phyloP scores from a whole-genome alignment of 2,113 vertebrate genomes.

The Epinephelus fuscoguttatus region DNA sequence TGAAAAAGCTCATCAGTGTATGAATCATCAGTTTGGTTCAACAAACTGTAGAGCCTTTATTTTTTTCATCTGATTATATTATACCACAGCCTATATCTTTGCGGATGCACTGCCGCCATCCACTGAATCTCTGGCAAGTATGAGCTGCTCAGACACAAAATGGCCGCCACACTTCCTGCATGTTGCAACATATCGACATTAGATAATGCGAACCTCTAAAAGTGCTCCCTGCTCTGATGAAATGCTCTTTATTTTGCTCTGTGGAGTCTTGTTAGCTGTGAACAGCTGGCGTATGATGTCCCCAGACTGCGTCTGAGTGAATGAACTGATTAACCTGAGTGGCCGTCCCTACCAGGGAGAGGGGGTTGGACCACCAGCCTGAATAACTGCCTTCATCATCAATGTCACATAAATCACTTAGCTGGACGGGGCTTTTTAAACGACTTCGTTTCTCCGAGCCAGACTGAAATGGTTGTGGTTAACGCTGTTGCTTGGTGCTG shows the following conservation, averaged over 20 bases:
- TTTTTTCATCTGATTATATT: background rate
- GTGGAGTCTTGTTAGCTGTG: constrained; percentile 61
- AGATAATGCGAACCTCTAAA: constrained; percentile 29
- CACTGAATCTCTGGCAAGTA: constrained; percentile 10
- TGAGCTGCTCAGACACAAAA: constrained; percentile 60
- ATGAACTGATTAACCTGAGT: constrained; percentile 86
- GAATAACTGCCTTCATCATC: constrained; percentile 81
- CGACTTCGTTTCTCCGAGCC: constrained; percentile 19
- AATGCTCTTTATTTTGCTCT: constrained; percentile 60
- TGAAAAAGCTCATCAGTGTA: background rate
- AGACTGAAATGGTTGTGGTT: constrained; percentile 31
- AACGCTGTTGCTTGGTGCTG: constrained; percentile 20
- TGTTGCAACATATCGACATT: constrained; percentile 37
- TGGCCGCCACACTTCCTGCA: constrained; percentile 47
- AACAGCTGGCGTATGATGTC: constrained; percentile 72
- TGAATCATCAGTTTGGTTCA: background rate
- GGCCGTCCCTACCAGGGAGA: constrained; percentile 69
- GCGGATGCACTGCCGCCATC: background rate
- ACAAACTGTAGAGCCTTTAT: background rate
- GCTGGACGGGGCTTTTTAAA: constrained; percentile 62
- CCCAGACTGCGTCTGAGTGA: constrained; percentile 79
- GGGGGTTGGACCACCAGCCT: constrained; percentile 60
- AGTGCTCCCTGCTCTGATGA: constrained; percentile 57
- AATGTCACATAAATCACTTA: constrained; percentile 81
- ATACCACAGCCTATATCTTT: background rate